Evolutionary conservation across 2,888 invertebrate species (phyloP).

Genomic region (Agonopterix arenella): DNA sequence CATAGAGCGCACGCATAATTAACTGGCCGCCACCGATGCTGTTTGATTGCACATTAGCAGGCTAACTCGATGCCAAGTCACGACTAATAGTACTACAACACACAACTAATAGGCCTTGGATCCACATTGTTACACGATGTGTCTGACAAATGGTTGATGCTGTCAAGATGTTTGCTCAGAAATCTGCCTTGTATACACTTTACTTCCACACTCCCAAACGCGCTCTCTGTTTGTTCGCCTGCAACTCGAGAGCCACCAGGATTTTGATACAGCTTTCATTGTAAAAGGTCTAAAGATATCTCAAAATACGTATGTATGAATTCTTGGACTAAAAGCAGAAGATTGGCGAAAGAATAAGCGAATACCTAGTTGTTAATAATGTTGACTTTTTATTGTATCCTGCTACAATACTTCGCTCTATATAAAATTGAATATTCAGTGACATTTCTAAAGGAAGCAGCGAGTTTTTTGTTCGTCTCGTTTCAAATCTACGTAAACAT

Average conservation of each 20-base stretch:
- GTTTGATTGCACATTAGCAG: conserved; percentile 67
- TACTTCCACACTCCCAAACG: not conserved
- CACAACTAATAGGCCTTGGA: not conserved
- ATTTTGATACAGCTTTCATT: too few relatives aligned
- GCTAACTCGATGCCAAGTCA: conserved; percentile 66
- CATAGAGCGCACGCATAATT: conserved; percentile 64
- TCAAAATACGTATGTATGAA: too few relatives aligned
- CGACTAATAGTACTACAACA: conserved; percentile 37
- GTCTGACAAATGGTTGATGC: too few relatives aligned
- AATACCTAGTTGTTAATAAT: not conserved
- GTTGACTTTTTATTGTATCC: not conserved
- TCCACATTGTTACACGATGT: too few relatives aligned
- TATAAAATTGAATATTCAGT: not conserved
- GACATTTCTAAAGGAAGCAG: not conserved
- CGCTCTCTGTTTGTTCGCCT: too few relatives aligned
- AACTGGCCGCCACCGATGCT: conserved; percentile 51
- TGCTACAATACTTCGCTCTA: not conserved
- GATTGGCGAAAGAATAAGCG: too few relatives aligned
- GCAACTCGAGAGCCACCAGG: too few relatives aligned
- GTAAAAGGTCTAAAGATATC: too few relatives aligned
- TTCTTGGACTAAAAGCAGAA: too few relatives aligned
- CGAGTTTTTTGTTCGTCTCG: conserved; percentile 9
- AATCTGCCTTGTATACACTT: not conserved
- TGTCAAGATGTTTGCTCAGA: not conserved
- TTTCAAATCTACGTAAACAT: conserved; percentile 26